phyloP scores from a whole-genome alignment of 2,888 invertebrate genomes.

The Pristionchus fissidentatus region DNA sequence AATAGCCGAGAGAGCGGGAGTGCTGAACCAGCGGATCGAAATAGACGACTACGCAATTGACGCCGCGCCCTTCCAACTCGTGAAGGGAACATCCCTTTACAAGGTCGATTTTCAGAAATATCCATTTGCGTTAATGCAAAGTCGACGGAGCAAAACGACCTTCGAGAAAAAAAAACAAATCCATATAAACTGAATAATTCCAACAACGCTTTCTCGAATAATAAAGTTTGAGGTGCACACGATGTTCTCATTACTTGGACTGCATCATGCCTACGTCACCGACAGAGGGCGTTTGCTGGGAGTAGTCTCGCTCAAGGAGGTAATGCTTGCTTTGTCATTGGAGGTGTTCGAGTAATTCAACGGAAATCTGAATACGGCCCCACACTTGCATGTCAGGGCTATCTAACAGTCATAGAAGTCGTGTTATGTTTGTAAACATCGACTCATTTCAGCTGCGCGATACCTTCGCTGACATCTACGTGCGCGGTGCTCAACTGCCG shows the following conservation, averaged over 20 bases:
- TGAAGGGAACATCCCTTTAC: constrained; percentile 63
- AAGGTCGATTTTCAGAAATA: constrained; percentile 52
- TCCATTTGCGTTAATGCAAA: not conserved
- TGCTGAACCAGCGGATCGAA: not conserved
- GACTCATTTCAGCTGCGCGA: constrained; percentile 56
- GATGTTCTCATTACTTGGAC: constrained; percentile 64
- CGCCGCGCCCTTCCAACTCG: constrained; percentile 66
- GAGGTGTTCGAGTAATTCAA: not conserved
- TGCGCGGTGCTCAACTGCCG: constrained; percentile 61
- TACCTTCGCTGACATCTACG: constrained; percentile 64
- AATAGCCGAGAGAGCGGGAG: constrained; percentile 25
- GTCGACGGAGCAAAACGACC: not conserved
- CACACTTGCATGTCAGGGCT: too few relatives aligned
- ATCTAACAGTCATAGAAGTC: not conserved
- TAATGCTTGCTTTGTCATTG: constrained; percentile 18
- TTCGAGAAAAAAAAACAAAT: not conserved
- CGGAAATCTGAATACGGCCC: not conserved
- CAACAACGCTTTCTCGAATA: not conserved
- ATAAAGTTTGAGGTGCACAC: constrained; percentile 57
- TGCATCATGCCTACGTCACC: constrained; percentile 67
- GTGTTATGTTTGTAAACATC: not conserved
- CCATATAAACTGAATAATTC: not conserved
- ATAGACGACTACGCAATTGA: constrained; percentile 59
- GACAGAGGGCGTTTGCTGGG: constrained; percentile 65
- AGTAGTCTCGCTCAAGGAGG: constrained; percentile 66